phyloP scores from a whole-genome alignment of 2,888 invertebrate species.

The Unio delphinus region DNA sequence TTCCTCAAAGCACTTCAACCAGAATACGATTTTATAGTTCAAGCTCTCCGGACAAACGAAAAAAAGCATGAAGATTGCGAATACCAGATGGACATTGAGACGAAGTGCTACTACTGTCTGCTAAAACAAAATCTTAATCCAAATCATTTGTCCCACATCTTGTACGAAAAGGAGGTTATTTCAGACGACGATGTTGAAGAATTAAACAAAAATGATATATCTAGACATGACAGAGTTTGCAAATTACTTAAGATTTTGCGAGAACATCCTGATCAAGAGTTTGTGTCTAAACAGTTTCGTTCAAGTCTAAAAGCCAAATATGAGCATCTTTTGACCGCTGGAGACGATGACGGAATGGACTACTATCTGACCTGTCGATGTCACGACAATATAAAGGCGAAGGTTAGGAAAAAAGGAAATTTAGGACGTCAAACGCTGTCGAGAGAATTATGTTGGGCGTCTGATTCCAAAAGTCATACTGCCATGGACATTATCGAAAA shows the following conservation, averaged over 20 bases:
- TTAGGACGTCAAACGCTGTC: too few relatives aligned
- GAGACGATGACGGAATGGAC: neutral
- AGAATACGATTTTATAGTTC: slow-evolving; percentile 5
- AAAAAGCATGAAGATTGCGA: too few relatives aligned
- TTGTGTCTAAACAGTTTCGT: neutral
- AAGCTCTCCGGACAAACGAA: neutral
- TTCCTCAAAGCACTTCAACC: slow-evolving; percentile 1
- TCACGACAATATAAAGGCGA: neutral
- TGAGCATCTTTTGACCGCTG: neutral
- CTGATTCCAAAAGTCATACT: too few relatives aligned
- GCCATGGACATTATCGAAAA: too few relatives aligned
- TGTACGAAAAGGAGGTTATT: slow-evolving; percentile 5
- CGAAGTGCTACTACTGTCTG: too few relatives aligned
- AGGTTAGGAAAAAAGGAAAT: too few relatives aligned
- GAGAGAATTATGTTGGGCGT: too few relatives aligned
- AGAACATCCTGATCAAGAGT: too few relatives aligned
- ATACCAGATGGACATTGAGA: too few relatives aligned
- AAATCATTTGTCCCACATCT: slow-evolving; percentile 3
- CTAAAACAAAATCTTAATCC: slow-evolving; percentile 6
- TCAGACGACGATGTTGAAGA: slow-evolving; percentile 7
- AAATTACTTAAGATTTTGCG: neutral
- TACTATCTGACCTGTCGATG: neutral
- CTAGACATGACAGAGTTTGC: neutral
- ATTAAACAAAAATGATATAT: neutral
- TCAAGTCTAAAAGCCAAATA: slow-evolving; percentile 2